Evolutionary conservation across 2,113 vertebrate species (phyloP).

Genomic region (Silurus glanis): DNA sequence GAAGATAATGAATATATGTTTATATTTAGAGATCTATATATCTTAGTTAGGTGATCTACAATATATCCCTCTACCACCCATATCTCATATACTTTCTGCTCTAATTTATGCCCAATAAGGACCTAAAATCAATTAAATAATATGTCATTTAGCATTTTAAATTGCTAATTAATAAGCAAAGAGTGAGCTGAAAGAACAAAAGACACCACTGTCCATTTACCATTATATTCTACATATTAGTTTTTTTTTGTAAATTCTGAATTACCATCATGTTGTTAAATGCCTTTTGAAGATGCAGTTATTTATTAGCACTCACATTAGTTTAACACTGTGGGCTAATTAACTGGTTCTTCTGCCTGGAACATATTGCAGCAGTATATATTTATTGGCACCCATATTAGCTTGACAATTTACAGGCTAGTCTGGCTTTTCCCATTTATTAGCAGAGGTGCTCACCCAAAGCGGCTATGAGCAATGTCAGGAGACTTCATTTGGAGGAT

Average conservation of each 20-base stretch:
- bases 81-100: neutral
- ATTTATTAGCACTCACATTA: neutral
- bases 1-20: too few species aligned
- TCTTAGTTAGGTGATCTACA: too few species aligned
- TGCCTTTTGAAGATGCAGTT: neutral
- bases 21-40: neutral
- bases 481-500: conserved; percentile 64
- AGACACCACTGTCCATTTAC: neutral
- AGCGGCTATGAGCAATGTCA: conserved; percentile 50
- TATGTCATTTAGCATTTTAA: neutral
- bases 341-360: neutral
- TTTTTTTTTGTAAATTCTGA: neutral
- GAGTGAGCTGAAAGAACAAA: neutral
- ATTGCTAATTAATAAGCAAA: neutral
- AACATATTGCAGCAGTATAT: conserved; percentile 17
- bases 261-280: conserved; percentile 3
- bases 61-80: neutral
- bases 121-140: neutral
- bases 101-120: neutral
- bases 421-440: conserved; percentile 54
- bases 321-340: conserved; percentile 4
- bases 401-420: conserved; percentile 23
- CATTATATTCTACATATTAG: neutral
- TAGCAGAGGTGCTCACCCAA: conserved; percentile 45
- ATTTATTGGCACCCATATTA: conserved; percentile 37